Evolutionary conservation across 1,140 invertebrate species (phyloP).

Genomic region (Zophobas atratus): DNA sequence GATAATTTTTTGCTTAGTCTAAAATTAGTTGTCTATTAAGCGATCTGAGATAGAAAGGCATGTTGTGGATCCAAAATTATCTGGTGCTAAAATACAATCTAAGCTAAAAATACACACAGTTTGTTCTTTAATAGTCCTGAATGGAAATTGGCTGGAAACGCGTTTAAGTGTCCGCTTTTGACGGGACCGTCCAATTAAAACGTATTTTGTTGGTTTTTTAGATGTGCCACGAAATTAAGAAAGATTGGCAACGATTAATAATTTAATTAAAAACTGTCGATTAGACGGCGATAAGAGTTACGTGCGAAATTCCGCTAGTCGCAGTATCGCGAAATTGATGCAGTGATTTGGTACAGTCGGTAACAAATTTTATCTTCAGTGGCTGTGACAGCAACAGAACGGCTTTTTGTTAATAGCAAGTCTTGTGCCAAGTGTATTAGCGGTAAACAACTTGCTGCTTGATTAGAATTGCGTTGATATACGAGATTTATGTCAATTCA

Average conservation of each 20-base stretch:
- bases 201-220: conserved; percentile 31
- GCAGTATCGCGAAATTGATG: conserved; percentile 5
- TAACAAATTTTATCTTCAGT: conserved; percentile 44
- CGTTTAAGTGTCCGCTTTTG: conserved; percentile 39
- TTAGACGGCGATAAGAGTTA: conserved; percentile 20
- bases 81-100: conserved; percentile 40
- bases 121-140: conserved; percentile 40
- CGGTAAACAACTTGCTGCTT: conserved; percentile 44
- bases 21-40: conserved; percentile 17
- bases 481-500: conserved; percentile 43
- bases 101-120: conserved; percentile 35
- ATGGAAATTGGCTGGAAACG: conserved; percentile 45
- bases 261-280: conserved; percentile 40
- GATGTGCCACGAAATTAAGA: conserved; percentile 38
- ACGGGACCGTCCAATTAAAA: conserved; percentile 38
- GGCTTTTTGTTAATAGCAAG: conserved; percentile 43
- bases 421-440: conserved; percentile 45
- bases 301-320: conserved; percentile 17
- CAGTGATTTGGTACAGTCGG: conserved; percentile 13
- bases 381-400: conserved; percentile 46
- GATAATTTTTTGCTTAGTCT: conserved; percentile 15
- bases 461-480: conserved; percentile 48
- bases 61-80: conserved; percentile 34
- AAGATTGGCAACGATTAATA: conserved; percentile 23
- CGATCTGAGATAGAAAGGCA: conserved; percentile 34